Percentiles rank a stretch among this genome's conserved stretches.
Evolutionary conservation across 2,888 invertebrate species (phyloP).

Genomic region (Thymelicus sylvestris): DNA sequence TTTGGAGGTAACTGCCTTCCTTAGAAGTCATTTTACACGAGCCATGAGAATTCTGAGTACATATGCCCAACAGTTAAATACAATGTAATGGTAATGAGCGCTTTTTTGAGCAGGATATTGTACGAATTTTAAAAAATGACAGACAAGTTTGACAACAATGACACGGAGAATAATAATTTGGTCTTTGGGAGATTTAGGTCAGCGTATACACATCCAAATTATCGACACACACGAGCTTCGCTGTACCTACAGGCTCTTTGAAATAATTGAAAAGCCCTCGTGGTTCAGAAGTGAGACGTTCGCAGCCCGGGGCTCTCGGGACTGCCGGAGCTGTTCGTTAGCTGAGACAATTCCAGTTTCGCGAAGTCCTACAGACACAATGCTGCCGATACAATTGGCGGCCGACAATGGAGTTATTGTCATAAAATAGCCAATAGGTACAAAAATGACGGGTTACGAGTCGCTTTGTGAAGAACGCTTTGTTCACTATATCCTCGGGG

Average conservation of each 20-base stretch:
- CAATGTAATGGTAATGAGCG: background rate
- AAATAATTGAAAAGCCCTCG: constrained; percentile 18
- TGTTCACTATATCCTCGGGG: constrained; percentile 79
- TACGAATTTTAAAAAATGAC: background rate
- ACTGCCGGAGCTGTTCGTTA: constrained; percentile 60
- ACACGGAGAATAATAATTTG: constrained; percentile 14
- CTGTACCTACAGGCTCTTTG: constrained; percentile 24
- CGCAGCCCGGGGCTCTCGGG: constrained; percentile 51
- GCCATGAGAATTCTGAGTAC: background rate
- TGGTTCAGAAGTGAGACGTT: constrained; percentile 28
- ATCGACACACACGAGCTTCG: background rate
- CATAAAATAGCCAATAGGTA: constrained; percentile 83
- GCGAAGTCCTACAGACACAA: constrained; percentile 75
- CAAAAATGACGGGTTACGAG: constrained; percentile 82
- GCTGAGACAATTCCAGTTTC: constrained; percentile 81
- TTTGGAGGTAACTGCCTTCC: constrained; percentile 3
- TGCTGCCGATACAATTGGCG: constrained; percentile 67
- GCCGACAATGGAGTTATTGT: constrained; percentile 77
- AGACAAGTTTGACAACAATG: constrained; percentile 27
- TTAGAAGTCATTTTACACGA: background rate
- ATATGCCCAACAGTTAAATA: background rate
- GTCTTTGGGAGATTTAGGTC: constrained; percentile 23
- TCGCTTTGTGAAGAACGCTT: constrained; percentile 75
- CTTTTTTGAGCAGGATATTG: too few species aligned
- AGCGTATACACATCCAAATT: constrained; percentile 8